phyloP scores from a whole-genome alignment of 2,888 invertebrate species.

The Pandemis heparana region DNA sequence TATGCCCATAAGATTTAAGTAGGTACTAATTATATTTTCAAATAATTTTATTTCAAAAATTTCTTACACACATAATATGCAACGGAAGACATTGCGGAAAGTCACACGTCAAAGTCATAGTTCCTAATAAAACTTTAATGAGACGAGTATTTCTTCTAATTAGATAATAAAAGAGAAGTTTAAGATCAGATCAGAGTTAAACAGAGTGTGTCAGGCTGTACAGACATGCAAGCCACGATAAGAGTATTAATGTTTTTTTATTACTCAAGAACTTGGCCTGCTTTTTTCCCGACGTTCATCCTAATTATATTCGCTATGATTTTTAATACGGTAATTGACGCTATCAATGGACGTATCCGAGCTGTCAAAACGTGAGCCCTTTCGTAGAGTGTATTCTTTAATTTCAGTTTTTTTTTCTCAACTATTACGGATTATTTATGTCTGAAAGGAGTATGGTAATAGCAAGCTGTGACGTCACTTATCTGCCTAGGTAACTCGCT shows the following conservation, averaged over 20 bases:
- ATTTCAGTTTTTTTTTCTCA: too few relatives aligned
- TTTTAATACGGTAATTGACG: background rate
- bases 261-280: conserved; percentile 4
- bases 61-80: too few relatives aligned
- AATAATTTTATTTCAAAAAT: background rate
- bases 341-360: too few relatives aligned
- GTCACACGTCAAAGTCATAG: background rate
- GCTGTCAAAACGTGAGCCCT: too few relatives aligned
- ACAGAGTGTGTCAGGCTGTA: conserved; percentile 16
- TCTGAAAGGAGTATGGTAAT: too few relatives aligned
- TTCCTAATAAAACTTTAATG: conserved; percentile 12
- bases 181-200: conserved; percentile 16
- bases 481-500: too few relatives aligned
- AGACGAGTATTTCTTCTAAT: conserved; percentile 12
- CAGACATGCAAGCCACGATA: conserved; percentile 20
- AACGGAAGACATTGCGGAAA: background rate
- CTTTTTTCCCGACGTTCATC: background rate
- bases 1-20: too few relatives aligned
- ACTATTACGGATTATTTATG: too few relatives aligned
- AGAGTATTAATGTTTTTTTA: background rate
- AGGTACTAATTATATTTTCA: background rate
- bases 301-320: background rate
- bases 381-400: too few relatives aligned
- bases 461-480: too few relatives aligned
- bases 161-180: conserved; percentile 19